Conservation (phyloP, 92 coral and sea anemone species). For the Parazoanthus swiftii region DNA sequence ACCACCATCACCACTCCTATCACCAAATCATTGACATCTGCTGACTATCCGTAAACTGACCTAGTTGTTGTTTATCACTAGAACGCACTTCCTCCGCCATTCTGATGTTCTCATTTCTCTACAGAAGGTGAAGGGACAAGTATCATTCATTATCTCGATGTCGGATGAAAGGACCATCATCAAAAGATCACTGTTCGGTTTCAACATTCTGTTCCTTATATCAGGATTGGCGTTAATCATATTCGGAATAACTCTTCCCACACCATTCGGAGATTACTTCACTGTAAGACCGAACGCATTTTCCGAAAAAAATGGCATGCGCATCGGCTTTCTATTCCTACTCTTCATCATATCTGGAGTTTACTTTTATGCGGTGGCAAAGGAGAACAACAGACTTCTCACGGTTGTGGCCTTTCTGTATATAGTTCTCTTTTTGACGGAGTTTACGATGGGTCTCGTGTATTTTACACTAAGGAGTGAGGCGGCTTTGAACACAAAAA, state of each 20-base stretch:
- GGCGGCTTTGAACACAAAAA: constrained; percentile 53
- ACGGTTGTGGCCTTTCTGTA: constrained; percentile 71
- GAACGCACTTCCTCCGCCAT: background rate
- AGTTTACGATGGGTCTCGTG: constrained; percentile 68
- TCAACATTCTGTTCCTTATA: constrained; percentile 66
- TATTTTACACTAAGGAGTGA: constrained; percentile 80
- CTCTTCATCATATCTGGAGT: constrained; percentile 63
- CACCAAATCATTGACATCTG: too few species aligned
- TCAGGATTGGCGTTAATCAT: constrained; percentile 79
- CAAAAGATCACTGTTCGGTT: constrained; percentile 68
- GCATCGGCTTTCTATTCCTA: constrained; percentile 75
- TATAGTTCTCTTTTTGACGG: constrained; percentile 71
- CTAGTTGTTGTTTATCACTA: background rate
- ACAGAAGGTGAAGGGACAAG: constrained; percentile 13
- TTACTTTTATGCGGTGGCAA: constrained; percentile 65
- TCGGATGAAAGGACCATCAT: constrained; percentile 67
- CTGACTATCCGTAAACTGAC: too few species aligned
- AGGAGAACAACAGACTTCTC: constrained; percentile 80
- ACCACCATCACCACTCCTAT: too few species aligned
- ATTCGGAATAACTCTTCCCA: constrained; percentile 71
- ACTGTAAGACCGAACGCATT: constrained; percentile 75
- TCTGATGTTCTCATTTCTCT: background rate
- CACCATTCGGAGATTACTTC: constrained; percentile 92
- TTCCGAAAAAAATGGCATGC: constrained; percentile 63
- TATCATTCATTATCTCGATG: constrained; percentile 18